A percentile compares a stretch with the other conserved stretches of the same genome.
Evolutionary conservation across 2,113 vertebrate species (phyloP).

Genomic region (Balaenoptera acutorostrata): DNA sequence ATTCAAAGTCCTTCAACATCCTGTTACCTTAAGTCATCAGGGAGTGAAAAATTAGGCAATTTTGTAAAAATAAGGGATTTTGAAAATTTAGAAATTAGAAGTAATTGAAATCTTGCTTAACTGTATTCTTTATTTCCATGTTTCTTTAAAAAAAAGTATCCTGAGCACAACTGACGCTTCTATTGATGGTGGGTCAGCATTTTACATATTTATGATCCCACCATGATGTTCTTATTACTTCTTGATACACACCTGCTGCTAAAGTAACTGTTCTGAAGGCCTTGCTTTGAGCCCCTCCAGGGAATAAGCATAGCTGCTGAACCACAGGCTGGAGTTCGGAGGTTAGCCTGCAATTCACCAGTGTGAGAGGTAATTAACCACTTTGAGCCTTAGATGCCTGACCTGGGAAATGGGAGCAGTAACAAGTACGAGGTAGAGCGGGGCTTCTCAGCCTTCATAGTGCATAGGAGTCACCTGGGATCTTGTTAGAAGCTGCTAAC

Average conservation of each 20-base stretch:
- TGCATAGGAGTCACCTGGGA: too few relatives aligned
- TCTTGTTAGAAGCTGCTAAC: not conserved
- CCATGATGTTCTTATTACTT: not conserved
- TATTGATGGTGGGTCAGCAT: not conserved
- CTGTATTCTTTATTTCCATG: not conserved
- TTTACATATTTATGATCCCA: not conserved
- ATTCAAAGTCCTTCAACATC: not conserved
- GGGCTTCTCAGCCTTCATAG: not conserved
- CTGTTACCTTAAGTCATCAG: not conserved
- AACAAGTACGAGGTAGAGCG: accelerated
- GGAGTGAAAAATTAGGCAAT: not conserved
- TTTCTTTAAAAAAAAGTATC: not conserved
- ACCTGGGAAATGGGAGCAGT: not conserved
- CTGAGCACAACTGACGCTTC: not conserved
- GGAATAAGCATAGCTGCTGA: not conserved
- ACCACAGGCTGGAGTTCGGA: not conserved
- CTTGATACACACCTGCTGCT: too few relatives aligned
- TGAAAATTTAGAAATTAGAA: not conserved
- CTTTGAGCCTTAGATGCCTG: not conserved
- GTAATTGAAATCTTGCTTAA: not conserved
- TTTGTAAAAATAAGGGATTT: not conserved
- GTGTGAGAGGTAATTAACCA: too few relatives aligned
- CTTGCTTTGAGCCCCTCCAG: not conserved
- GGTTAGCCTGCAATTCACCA: too few relatives aligned
- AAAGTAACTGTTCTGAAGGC: not conserved